Evolutionary conservation across 2,888 invertebrate species (phyloP).

Genomic region (Metacarcinus magister): DNA sequence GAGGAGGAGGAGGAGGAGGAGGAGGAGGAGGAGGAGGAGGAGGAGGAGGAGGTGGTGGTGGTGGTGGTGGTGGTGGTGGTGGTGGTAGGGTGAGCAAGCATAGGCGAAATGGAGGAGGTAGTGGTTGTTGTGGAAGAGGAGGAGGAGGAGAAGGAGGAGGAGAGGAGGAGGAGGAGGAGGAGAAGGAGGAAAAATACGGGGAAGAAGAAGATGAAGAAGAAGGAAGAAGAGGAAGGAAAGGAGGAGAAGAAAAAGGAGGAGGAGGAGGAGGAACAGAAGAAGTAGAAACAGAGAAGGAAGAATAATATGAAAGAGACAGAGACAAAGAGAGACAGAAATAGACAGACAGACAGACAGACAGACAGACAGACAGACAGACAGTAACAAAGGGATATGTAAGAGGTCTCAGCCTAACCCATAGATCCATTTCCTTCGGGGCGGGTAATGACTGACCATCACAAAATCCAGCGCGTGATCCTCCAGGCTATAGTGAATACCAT

Average conservation of each 20-base stretch:
- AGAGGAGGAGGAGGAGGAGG: constrained; percentile 2
- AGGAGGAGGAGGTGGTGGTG: not conserved
- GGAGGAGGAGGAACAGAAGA: not conserved
- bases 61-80: not conserved
- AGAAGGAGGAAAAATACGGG: not conserved
- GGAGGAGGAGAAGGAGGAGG: not conserved
- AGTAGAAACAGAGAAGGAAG: not conserved
- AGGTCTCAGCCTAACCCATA: no score
- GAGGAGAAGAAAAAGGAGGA: not conserved
- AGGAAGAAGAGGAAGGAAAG: not conserved
- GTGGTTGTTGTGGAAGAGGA: not conserved
- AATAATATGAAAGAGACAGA: not conserved
- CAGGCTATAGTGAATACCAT: no score
- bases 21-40: not conserved
- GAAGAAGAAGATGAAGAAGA: not conserved
- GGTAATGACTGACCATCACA: no score
- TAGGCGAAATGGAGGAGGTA: no score
- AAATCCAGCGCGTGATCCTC: not conserved
- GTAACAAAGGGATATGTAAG: no score
- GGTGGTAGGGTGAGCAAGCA: not conserved
- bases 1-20: not conserved
- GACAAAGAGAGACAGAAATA: not conserved
- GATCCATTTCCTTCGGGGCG: not conserved
- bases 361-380: constrained; percentile 18
- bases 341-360: not conserved